phyloP scores from a whole-genome alignment of 2,888 invertebrate genomes.

The Empis stercorea region DNA sequence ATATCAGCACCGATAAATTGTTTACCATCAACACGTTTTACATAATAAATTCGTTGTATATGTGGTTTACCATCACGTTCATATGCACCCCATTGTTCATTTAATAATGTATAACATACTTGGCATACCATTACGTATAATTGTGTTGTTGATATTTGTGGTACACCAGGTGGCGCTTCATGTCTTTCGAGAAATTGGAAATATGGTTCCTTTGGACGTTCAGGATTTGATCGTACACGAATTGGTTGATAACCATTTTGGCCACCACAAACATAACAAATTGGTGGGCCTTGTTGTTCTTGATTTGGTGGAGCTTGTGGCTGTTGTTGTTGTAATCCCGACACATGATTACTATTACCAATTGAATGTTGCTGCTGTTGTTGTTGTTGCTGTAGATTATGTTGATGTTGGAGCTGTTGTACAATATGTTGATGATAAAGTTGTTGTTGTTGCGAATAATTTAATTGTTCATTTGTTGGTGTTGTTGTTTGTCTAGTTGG shows the following conservation, averaged over 20 bases:
- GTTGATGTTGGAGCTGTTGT: constrained; percentile 1
- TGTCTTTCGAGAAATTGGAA: constrained; percentile 87
- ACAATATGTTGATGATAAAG: background rate
- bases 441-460: constrained; percentile 1
- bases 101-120: constrained; percentile 72
- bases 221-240: constrained; percentile 52
- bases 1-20: constrained; percentile 83
- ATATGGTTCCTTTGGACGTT: constrained; percentile 63
- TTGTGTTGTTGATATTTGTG: constrained; percentile 31
- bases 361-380: background rate
- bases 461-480: background rate
- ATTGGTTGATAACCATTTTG: constrained; percentile 50
- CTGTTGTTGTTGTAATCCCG: constrained; percentile 8
- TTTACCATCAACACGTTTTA: constrained; percentile 83
- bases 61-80: constrained; percentile 76
- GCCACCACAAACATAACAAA: constrained; percentile 64
- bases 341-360: background rate
- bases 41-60: constrained; percentile 78
- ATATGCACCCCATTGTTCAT: constrained; percentile 86
- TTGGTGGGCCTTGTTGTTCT: constrained; percentile 18
- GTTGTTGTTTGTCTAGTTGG: background rate
- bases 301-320: constrained; percentile 10
- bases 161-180: constrained; percentile 63
- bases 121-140: constrained; percentile 60
- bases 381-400: background rate